Percentiles rank a stretch among this genome's conserved stretches.
phyloP scores from a whole-genome alignment of 2,888 invertebrate species.

The Megaustenia siamemsis region DNA sequence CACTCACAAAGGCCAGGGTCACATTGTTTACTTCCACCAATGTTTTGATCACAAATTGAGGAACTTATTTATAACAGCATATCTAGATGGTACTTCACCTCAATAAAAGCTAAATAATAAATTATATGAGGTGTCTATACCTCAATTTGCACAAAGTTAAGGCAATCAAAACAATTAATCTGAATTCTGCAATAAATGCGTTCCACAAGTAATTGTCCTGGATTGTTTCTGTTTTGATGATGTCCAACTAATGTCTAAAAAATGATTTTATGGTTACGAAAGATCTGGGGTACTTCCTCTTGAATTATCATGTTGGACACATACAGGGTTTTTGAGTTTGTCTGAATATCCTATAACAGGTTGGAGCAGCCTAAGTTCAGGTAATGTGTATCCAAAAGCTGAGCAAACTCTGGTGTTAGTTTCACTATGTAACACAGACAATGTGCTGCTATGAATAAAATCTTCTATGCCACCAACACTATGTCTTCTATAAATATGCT shows the following conservation, averaged over 20 bases:
- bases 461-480: slow-evolving; percentile 95
- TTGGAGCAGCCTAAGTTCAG: slow-evolving; percentile 78
- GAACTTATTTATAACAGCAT: too few species aligned
- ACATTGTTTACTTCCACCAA: too few species aligned
- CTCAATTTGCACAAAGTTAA: too few species aligned
- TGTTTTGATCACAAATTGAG: too few species aligned
- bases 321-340: slow-evolving; percentile 70
- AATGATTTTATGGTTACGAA: slow-evolving; percentile 34
- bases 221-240: too few species aligned
- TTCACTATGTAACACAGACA: slow-evolving; percentile 62
- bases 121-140: too few species aligned
- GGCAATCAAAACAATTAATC: too few species aligned
- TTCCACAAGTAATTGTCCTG: neutral
- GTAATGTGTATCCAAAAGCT: slow-evolving; percentile 49
- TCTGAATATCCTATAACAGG: slow-evolving; percentile 65
- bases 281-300: slow-evolving; percentile 77
- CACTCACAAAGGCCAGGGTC: too few species aligned
- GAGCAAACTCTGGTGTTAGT: slow-evolving; percentile 22
- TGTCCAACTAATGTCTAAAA: neutral
- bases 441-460: slow-evolving; percentile 84
- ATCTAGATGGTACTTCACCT: too few species aligned
- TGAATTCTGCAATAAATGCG: too few species aligned
- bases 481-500: slow-evolving; percentile 85
- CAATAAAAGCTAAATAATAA: too few species aligned
- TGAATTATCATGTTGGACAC: slow-evolving; percentile 82